Conservation (phyloP, 2,888 invertebrate genomes). For the Dyspetes luteomarginatus region DNA sequence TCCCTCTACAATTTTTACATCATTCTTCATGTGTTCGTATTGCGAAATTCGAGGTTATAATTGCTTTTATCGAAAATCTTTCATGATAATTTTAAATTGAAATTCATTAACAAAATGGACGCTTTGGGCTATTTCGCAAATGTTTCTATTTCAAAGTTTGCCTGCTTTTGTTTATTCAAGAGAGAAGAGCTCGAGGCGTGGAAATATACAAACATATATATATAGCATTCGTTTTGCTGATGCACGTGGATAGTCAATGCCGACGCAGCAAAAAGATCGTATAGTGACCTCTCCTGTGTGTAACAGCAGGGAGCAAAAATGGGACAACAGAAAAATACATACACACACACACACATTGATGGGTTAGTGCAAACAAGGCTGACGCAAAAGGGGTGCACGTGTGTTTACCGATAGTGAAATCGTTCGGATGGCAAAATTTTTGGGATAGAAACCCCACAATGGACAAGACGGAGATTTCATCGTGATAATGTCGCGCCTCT, state of each 20-base stretch:
- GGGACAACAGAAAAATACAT: constrained; percentile 19
- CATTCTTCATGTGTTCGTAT: neutral
- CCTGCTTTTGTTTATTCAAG: constrained; percentile 26
- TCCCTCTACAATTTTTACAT: neutral
- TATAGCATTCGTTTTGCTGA: constrained; percentile 64
- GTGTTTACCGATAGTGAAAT: constrained; percentile 74
- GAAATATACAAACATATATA: constrained; percentile 37
- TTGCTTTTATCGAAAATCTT: neutral
- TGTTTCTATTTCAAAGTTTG: constrained; percentile 25
- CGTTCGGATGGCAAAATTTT: constrained; percentile 66
- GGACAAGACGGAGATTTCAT: constrained; percentile 66
- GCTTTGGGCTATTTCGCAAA: neutral
- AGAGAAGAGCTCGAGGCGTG: constrained; percentile 24
- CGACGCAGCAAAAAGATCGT: constrained; percentile 52
- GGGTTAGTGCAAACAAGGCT: constrained; percentile 71
- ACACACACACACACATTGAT: constrained; percentile 13
- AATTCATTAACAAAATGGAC: neutral
- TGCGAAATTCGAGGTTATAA: neutral
- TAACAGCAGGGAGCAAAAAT: constrained; percentile 34
- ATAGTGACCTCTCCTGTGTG: constrained; percentile 40
- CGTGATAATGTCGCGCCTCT: constrained; percentile 65
- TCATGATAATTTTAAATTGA: neutral
- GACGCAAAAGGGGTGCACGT: constrained; percentile 75
- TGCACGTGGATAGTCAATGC: constrained; percentile 40
- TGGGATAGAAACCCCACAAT: constrained; percentile 54